Base-by-base conservation (phyloP, 2,888 invertebrate genomes). In the Amiota communis region DNA sequence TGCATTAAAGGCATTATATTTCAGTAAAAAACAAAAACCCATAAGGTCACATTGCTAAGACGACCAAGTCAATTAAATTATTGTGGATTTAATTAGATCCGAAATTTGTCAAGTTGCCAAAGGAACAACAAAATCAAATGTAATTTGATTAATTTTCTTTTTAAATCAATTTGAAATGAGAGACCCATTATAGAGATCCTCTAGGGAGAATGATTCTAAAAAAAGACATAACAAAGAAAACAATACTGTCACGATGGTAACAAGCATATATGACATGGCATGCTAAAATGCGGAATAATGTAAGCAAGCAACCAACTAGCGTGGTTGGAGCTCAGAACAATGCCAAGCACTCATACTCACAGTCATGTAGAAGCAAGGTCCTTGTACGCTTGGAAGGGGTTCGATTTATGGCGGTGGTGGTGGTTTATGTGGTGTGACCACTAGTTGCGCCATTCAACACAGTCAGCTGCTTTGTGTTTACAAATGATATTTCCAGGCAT, bases 121-220 rank as follows among this genome's bases (percentile, higher is more conserved):
- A 11, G n/a, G 23, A 36, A 69, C 59, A 64, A 71, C 53, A 13
- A 78, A 79, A 79, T 78, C 81, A 78, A 79, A 83, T 79, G 81
- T 81, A 86, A 85, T 80, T 83, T 85, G 83, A 88, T 87, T 81
- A 86, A 87, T 82, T 80, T 87, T 81, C 85, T 86, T 82, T 80
- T 83, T 83, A 82, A 79, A 81, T 79, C 79, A 80, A 85, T 82
- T 85, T 80, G 78, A 79, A 83, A 84, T 79, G 77, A 76, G 79
- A 84, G 80, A 80, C 81, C 79, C 82, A 23, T 3, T 23, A 23
- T 51, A 51, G 13, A 51, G 12, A n/a, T 2, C 53, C 53, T 51
- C 53, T 0, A n/a, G 53, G 53, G 53, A 51, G 53, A 51, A 11
- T 15, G 59, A 59, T 11, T 59, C 8, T 71, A 57, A 76, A 79